phyloP scores from a whole-genome alignment of 1,140 invertebrate species.

The Mylabris phalerata region DNA sequence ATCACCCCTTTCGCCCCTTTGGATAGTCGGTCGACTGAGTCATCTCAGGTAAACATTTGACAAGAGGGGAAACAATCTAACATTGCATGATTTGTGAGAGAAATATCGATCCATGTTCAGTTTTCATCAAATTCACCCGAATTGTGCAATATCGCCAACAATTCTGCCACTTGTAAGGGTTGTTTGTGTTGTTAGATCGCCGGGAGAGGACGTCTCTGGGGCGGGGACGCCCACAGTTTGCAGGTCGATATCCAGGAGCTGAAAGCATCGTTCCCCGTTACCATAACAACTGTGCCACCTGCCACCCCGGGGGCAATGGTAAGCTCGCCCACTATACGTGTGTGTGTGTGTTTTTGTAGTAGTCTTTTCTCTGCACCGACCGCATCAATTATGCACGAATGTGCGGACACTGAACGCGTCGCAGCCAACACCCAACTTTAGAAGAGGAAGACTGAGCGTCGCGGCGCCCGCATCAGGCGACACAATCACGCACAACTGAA shows the following conservation, averaged over 20 bases:
- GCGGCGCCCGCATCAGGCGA: too few relatives aligned
- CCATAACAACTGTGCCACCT: constrained; percentile 5
- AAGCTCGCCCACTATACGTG: neutral
- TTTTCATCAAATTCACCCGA: neutral
- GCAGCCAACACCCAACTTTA: constrained; percentile 7
- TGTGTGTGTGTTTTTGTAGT: too few relatives aligned
- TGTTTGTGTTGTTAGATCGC: neutral
- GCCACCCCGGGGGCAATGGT: constrained; percentile 5
- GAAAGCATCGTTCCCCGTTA: constrained; percentile 11
- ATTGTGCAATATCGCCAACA: neutral
- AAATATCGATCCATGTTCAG: constrained; percentile 6
- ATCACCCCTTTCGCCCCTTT: neutral
- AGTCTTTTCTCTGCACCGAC: constrained; percentile 11
- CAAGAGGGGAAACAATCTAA: constrained; percentile 6
- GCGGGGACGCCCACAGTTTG: constrained; percentile 9
- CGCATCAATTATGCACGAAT: constrained; percentile 15
- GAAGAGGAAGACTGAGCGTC: neutral
- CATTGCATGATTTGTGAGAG: constrained; percentile 11
- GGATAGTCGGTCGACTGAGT: constrained; percentile 7
- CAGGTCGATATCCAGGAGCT: constrained; percentile 14
- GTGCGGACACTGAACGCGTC: constrained; percentile 16
- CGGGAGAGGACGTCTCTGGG: constrained; percentile 14
- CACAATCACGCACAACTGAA: too few relatives aligned
- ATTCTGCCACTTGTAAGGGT: neutral
- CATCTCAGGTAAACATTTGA: constrained; percentile 21